phyloP scores from a whole-genome alignment of 2,113 vertebrate species.

The Australoheros scitulus region DNA sequence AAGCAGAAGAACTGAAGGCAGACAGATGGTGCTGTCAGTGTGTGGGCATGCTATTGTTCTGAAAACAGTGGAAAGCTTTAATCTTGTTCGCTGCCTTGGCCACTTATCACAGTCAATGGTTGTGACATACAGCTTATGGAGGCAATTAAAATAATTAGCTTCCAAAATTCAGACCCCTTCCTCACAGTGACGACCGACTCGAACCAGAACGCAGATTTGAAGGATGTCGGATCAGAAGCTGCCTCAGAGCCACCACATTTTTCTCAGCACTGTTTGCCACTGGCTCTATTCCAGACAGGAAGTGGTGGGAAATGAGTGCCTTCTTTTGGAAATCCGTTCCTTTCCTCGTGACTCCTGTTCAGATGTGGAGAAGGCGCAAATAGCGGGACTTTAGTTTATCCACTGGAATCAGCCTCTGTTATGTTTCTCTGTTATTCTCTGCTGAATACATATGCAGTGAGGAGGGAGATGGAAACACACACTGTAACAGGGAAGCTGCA shows the following conservation, averaged over 20 bases:
- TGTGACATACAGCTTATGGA: background rate
- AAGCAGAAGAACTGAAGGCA: too few species aligned
- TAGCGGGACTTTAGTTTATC: background rate
- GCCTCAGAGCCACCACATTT: background rate
- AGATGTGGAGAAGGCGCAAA: background rate
- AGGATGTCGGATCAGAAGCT: background rate
- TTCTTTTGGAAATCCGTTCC: background rate
- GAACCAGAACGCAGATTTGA: background rate
- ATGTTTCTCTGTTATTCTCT: background rate
- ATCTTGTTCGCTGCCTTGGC: background rate
- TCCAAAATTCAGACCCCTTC: background rate
- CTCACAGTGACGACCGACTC: background rate
- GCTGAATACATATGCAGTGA: background rate
- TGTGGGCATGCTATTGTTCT: background rate
- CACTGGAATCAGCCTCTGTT: background rate
- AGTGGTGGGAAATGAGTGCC: background rate
- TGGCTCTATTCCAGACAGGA: background rate
- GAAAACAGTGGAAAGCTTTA: background rate
- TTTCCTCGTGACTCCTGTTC: background rate
- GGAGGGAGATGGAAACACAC: background rate
- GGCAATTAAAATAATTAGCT: slow-evolving; percentile 16
- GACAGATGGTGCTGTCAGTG: background rate
- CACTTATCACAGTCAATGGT: background rate
- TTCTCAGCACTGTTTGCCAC: background rate
- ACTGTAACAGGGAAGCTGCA: background rate